Base-by-base conservation (phyloP, 2,797 vertebrate species). In the Chelidonichthys spinosus region DNA sequence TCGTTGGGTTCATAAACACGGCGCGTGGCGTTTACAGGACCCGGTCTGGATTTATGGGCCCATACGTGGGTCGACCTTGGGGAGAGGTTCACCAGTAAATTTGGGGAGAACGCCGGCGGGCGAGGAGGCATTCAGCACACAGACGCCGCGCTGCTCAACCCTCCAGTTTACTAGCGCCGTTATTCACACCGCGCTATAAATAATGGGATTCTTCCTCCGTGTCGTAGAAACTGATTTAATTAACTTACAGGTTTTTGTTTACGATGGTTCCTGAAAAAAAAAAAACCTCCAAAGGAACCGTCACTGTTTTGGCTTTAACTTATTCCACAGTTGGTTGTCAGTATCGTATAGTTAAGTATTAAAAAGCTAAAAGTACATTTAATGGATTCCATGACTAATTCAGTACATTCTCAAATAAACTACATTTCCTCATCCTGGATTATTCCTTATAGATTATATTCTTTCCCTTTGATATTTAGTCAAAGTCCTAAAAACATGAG, bases 1-100 rank as follows among this genome's bases (percentile, higher is more conserved):
- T 15, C n/a, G 44, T 4, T 53, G 6, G 40, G 74, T 75, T 73
- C 54, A 75, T 52, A 42, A 82, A 69, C 47, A 61, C 32, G 39
- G 40, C 9, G 7, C 39, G 58, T 53, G 72, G 69, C 75, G 46
- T 86, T 80, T 78, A 59, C 9, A 78, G 74, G 81, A 85, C 89
- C 70, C 79, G 79, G 77, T 76, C 81, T 68, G 83, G 91, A 92
- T 93, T 85, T 92, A 92, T 91, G 88, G 84, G 85, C 81, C 81
- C 69, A 69, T 77, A 83, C 75, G 87, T 72, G 77, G 40, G 40
- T 88, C 25, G 92, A 93, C 92, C 91, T 93, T 93, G 88, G 89
- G 85, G 81, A 85, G 67, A 87, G 86, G 82, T 89, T 91, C 87
- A 87, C 84, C 69, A 77, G 89, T 88, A 87, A 88, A 87, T 89